Evolutionary conservation across 2,797 vertebrate species (phyloP).

Genomic region (Ctenopoma kingsleyae): DNA sequence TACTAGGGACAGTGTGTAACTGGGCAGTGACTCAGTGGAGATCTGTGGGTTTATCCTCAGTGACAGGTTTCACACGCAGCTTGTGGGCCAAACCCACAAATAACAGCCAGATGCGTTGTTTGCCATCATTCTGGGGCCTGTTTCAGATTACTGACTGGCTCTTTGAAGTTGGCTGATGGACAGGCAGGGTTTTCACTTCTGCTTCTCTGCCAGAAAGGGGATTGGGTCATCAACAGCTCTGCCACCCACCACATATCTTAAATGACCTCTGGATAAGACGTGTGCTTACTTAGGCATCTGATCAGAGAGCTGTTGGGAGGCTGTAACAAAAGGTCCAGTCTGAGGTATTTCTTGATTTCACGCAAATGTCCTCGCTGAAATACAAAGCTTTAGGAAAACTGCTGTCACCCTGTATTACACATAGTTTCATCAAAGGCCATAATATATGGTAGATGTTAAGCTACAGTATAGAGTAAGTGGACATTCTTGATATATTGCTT

Average conservation of each 20-base stretch:
- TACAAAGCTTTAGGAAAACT: conserved; percentile 41
- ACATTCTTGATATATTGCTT: neutral
- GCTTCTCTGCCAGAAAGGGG: conserved; percentile 72
- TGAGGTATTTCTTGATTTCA: conserved; percentile 69
- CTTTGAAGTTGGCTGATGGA: conserved; percentile 78
- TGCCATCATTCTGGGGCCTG: conserved; percentile 68
- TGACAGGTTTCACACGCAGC: conserved; percentile 77
- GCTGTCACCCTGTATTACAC: conserved; percentile 5
- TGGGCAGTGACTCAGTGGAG: conserved; percentile 69
- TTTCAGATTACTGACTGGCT: conserved; percentile 73
- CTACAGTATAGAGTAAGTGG: conserved; percentile 1
- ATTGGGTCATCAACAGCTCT: conserved; percentile 69
- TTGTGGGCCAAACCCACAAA: conserved; percentile 76
- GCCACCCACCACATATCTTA: conserved; percentile 65
- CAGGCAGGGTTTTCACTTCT: conserved; percentile 71
- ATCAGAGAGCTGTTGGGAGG: conserved; percentile 51
- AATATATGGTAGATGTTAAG: neutral
- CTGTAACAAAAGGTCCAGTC: conserved; percentile 48
- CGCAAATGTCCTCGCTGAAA: conserved; percentile 51
- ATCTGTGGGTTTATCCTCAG: conserved; percentile 71
- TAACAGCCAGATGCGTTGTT: conserved; percentile 76
- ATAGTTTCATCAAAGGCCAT: conserved; percentile 36
- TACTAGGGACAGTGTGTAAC: conserved; percentile 39
- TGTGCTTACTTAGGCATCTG: conserved; percentile 65
- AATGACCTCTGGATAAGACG: conserved; percentile 60